Conservation (phyloP, 2,113 vertebrate genomes). For the Gymnarchus niloticus region DNA sequence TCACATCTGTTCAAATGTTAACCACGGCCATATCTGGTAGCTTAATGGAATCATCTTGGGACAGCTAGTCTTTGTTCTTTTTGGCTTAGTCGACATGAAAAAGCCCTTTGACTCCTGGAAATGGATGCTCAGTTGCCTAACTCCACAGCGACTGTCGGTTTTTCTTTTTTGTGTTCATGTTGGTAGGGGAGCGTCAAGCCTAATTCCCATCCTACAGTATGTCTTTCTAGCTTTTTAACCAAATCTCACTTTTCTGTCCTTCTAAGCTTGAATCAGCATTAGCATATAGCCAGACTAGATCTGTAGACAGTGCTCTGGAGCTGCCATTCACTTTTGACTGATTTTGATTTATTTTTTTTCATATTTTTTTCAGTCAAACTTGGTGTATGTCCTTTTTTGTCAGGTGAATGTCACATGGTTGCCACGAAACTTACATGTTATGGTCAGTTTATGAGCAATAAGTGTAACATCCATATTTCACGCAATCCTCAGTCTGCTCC, state of each 20-base stretch:
- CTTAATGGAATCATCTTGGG: conserved; percentile 43
- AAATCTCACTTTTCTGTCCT: conserved; percentile 69
- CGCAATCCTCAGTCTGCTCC: conserved; percentile 44
- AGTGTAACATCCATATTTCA: conserved; percentile 74
- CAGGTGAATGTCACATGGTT: conserved; percentile 56
- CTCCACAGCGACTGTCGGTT: conserved; percentile 59
- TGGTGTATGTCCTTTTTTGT: conserved; percentile 72
- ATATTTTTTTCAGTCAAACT: conserved; percentile 43
- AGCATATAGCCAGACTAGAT: conserved; percentile 67
- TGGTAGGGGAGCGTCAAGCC: conserved; percentile 62
- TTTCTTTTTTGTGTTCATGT: conserved; percentile 29
- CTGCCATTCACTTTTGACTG: conserved; percentile 48
- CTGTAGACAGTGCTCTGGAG: conserved; percentile 71
- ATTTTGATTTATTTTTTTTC: conserved; percentile 32
- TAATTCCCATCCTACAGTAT: conserved; percentile 71
- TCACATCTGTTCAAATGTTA: conserved; percentile 46
- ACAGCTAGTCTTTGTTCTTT: conserved; percentile 37
- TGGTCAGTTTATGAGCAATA: conserved; percentile 75
- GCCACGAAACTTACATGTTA: conserved; percentile 60
- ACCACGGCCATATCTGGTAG: conserved; percentile 56
- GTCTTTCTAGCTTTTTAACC: conserved; percentile 78
- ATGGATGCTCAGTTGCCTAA: conserved; percentile 64
- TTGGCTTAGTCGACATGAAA: conserved; percentile 33
- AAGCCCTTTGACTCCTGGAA: conserved; percentile 48
- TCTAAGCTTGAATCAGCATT: conserved; percentile 65